Conservation (phyloP, 2,888 invertebrate genomes). For the Serrognathus titanus region DNA sequence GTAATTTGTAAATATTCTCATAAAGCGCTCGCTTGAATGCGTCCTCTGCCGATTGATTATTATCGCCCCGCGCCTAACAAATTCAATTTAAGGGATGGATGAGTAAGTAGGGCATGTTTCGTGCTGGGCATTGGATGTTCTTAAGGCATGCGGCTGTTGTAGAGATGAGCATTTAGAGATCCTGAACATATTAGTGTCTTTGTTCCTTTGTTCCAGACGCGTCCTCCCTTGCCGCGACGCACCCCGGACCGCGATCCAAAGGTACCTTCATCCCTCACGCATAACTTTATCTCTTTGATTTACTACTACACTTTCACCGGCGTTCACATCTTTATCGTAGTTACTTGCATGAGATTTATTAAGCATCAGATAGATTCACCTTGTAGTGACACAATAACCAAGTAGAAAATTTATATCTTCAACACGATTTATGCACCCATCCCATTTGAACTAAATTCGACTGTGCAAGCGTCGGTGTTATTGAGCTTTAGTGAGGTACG, state of each 20-base stretch:
- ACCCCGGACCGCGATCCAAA: slow-evolving; percentile 45
- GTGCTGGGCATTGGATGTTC: not conserved
- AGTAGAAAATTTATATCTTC: no score
- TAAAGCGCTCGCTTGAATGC: no score
- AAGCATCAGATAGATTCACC: not conserved
- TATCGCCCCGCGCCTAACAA: no score
- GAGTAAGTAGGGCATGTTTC: not conserved
- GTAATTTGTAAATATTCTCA: no score
- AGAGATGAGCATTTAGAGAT: slow-evolving; percentile 25
- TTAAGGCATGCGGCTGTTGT: slow-evolving; percentile 7
- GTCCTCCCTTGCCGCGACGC: slow-evolving; percentile 47
- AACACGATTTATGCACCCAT: not conserved
- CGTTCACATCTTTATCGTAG: slow-evolving; percentile 26
- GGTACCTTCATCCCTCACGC: slow-evolving; percentile 40
- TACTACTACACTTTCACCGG: slow-evolving; percentile 30
- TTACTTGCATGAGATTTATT: slow-evolving; percentile 12
- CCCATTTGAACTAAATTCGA: no score
- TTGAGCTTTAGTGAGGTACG: no score
- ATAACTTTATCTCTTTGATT: slow-evolving; percentile 33
- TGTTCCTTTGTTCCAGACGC: slow-evolving; percentile 49
- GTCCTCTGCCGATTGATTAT: no score
- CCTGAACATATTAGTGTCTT: slow-evolving; percentile 44
- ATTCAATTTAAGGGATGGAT: no score
- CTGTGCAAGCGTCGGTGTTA: no score
- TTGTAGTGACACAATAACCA: not conserved